Evolutionary conservation across 30 jellyfish, hydroid and myxozoan genomes (phyloP).

Genomic region (Rhopilema esculentum): DNA sequence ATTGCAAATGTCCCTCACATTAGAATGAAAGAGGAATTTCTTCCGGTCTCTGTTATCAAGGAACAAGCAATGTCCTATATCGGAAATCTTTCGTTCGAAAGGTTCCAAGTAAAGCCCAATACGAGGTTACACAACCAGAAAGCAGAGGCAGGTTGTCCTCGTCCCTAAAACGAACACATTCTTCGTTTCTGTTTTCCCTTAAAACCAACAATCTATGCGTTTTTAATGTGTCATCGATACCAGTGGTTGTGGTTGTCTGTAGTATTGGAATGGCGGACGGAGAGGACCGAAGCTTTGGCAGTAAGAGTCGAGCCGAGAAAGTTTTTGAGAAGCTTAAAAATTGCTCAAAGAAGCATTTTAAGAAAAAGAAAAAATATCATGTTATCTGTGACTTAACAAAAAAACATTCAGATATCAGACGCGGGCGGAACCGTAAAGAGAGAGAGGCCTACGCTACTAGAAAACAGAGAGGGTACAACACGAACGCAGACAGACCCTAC

Average conservation of each 20-base stretch:
- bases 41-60: no score
- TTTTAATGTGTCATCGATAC: not conserved
- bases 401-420: not conserved
- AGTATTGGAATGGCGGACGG: conserved; percentile 11
- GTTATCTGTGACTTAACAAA: not conserved
- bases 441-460: not conserved
- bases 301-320: not conserved
- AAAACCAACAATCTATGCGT: not conserved
- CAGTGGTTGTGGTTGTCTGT: conserved; percentile 12
- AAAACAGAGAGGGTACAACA: no score
- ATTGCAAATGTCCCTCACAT: no score
- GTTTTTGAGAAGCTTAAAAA: not conserved
- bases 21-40: no score
- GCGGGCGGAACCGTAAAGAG: not conserved
- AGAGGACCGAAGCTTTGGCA: not conserved
- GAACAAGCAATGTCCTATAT: no score
- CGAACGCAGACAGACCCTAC: not conserved
- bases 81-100: no score
- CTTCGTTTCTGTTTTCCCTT: not conserved
- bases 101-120: no score
- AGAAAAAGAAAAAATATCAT: not conserved
- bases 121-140: no score
- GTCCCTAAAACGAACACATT: no score
- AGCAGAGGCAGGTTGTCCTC: not conserved
- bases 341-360: not conserved